These are phyloP conservation scores for Riparia riparia DNA, from an alignment of 2,113 vertebrate species.

Conservation along the genomic window DNA sequence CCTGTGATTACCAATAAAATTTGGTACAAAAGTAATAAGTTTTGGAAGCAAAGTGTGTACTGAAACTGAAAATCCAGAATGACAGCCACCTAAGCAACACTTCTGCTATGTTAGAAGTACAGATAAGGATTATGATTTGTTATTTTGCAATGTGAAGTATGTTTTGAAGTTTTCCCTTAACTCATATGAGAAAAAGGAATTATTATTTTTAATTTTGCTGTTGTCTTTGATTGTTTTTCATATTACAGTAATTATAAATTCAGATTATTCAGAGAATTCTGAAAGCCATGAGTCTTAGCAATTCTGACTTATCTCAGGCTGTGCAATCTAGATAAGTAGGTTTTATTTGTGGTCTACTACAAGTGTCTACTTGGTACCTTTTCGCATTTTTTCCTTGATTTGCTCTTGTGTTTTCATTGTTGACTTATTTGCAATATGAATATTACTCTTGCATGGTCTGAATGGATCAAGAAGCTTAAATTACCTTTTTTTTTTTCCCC, in stretches of 20 bases:
- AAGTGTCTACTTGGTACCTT: background rate
- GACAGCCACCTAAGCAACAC: background rate
- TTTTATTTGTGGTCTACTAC: background rate
- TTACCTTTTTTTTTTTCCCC: background rate
- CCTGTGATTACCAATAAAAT: background rate
- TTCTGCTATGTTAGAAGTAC: background rate
- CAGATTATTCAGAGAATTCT: background rate
- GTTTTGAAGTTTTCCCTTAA: background rate
- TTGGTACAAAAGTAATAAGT: background rate
- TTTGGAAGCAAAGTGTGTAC: background rate
- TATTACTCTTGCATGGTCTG: background rate
- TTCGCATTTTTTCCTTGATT: background rate
- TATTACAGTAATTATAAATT: background rate
- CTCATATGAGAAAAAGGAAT: background rate
- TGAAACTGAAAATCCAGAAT: background rate
- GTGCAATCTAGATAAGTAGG: background rate
- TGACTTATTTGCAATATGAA: background rate
- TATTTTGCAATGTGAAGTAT: background rate
- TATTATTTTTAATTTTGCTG: background rate
- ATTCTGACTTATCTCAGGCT: background rate
- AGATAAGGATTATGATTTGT: background rate
- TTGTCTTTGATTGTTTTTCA: background rate
- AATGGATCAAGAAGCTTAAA: background rate
- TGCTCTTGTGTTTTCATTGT: background rate
- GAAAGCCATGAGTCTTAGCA: background rate